Conservation (phyloP, 2,797 vertebrate genomes). For the Gymnocypris eckloni region DNA sequence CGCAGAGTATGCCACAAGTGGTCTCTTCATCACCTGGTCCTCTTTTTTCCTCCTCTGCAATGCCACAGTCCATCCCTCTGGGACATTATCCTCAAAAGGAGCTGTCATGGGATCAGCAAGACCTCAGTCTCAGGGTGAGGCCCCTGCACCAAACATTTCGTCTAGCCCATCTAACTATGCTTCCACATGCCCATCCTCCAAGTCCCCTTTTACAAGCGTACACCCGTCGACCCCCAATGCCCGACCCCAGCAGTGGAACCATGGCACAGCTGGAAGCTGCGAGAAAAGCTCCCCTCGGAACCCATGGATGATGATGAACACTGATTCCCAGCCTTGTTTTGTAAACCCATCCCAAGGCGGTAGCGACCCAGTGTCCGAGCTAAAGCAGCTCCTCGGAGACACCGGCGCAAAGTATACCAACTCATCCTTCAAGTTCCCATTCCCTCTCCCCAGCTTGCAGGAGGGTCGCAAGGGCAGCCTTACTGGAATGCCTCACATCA, state of each 20-base stretch:
- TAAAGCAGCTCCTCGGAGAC: slow-evolving; percentile 91
- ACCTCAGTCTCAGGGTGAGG: slow-evolving; percentile 78
- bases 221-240: slow-evolving; percentile 71
- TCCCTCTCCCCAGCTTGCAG: slow-evolving; percentile 70
- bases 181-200: slow-evolving; percentile 76
- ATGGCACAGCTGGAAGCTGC: slow-evolving; percentile 62
- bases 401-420: slow-evolving; percentile 83
- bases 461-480: slow-evolving; percentile 69
- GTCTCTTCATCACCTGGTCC: slow-evolving; percentile 64
- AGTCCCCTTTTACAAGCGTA: slow-evolving; percentile 77
- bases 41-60: slow-evolving; percentile 63
- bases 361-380: slow-evolving; percentile 91
- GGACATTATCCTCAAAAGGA: slow-evolving; percentile 74
- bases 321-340: slow-evolving; percentile 72
- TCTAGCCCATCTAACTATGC: slow-evolving; percentile 58
- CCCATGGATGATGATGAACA: slow-evolving; percentile 75
- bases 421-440: slow-evolving; percentile 84
- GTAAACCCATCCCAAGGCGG: slow-evolving; percentile 68
- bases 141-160: slow-evolving; percentile 56
- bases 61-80: slow-evolving; percentile 76
- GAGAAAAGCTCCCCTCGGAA: slow-evolving; percentile 71
- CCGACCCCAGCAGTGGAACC: slow-evolving; percentile 71
- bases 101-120: slow-evolving; percentile 78
- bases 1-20: slow-evolving; percentile 67
- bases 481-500: slow-evolving; percentile 69